Evolutionary conservation across 1,140 invertebrate genomes (phyloP).

Genomic region (Sinella curviseta): DNA sequence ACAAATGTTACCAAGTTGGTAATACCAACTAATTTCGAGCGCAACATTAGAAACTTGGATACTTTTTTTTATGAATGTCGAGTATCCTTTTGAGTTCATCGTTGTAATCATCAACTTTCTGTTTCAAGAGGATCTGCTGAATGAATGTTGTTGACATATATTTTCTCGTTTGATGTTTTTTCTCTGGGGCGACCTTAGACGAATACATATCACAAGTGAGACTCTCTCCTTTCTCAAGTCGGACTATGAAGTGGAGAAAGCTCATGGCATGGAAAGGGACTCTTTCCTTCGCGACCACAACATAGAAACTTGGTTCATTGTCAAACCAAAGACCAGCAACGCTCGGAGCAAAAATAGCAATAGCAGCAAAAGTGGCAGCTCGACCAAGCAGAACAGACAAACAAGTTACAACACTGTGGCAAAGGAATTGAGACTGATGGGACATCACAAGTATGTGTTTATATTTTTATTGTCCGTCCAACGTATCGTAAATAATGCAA

Average conservation of each 20-base stretch:
- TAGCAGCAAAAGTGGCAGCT: neutral
- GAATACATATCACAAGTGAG: constrained; percentile 92
- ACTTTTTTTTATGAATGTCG: no score
- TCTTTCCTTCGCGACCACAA: constrained; percentile 86
- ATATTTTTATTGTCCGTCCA: no score
- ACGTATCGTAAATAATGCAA: constrained; percentile 49
- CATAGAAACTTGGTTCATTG: constrained; percentile 89
- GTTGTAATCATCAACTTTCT: no score
- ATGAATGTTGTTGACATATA: constrained; percentile 21
- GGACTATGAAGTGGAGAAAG: constrained; percentile 87
- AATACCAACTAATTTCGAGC: no score
- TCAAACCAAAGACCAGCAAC: constrained; percentile 55
- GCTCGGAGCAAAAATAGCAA: neutral
- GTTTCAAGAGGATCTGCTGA: no score
- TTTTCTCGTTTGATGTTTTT: neutral
- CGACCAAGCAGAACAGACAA: neutral
- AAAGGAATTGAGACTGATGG: constrained; percentile 84
- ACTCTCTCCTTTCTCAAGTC: constrained; percentile 80
- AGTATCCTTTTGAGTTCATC: no score
- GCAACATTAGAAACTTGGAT: no score
- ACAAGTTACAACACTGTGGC: constrained; percentile 54
- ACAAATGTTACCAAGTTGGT: no score
- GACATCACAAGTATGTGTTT: constrained; percentile 72
- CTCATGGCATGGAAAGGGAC: constrained; percentile 78
- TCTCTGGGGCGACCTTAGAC: constrained; percentile 58